These are phyloP conservation scores for Pangasius macronema DNA, from an alignment of 2,797 vertebrate genomes.

Conservation along the genomic window DNA sequence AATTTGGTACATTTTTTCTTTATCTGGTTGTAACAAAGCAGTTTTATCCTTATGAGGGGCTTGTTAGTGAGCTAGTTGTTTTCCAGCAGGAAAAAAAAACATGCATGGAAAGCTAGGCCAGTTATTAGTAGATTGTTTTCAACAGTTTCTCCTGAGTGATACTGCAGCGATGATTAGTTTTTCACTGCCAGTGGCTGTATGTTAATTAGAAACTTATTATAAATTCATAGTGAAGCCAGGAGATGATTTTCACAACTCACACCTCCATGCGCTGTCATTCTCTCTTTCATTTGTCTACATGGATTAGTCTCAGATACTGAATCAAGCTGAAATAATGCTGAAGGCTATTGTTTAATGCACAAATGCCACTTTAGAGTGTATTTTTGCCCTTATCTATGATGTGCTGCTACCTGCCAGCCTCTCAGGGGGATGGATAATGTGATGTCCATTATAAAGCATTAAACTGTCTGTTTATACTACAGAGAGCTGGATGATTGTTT, in stretches of 20 bases:
- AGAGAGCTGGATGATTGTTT: slow-evolving; percentile 50
- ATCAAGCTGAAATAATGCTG: slow-evolving; percentile 6
- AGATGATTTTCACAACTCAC: slow-evolving; percentile 14
- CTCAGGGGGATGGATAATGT: slow-evolving; percentile 51
- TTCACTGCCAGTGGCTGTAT: slow-evolving; percentile 25
- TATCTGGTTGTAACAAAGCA: neutral
- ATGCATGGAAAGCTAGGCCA: neutral
- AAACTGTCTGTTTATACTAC: slow-evolving; percentile 66
- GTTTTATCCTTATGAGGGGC: neutral
- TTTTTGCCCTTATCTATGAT: slow-evolving; percentile 3
- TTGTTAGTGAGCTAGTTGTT: neutral
- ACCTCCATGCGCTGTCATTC: slow-evolving; percentile 20
- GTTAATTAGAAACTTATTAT: slow-evolving; percentile 29
- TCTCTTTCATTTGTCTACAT: slow-evolving; percentile 11
- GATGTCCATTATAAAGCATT: slow-evolving; percentile 61
- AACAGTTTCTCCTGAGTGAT: neutral
- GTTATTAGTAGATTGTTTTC: slow-evolving; percentile 13
- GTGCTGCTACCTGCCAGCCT: slow-evolving; percentile 22
- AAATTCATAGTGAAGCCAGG: slow-evolving; percentile 19
- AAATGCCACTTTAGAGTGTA: slow-evolving; percentile 3
- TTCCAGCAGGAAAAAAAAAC: neutral
- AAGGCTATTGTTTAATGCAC: neutral
- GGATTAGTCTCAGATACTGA: slow-evolving; percentile 29
- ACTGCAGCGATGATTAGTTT: slow-evolving; percentile 7
- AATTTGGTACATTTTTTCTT: neutral